Base-by-base conservation (phyloP, 2,888 invertebrate genomes). In the Diogma glabrata region DNA sequence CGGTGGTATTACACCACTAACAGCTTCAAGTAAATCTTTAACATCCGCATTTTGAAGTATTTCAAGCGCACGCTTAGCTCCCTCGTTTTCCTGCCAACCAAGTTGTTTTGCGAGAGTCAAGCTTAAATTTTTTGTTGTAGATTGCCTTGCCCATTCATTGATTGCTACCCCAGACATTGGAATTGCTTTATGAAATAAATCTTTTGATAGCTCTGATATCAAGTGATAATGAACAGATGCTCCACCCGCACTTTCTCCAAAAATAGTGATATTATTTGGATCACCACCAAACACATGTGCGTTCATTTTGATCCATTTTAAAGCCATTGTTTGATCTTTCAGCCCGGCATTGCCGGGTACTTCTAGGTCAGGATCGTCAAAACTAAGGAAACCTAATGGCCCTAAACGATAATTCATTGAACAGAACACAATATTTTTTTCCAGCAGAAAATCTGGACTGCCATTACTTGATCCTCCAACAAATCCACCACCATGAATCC, bases 401-500 rank as follows among this genome's bases (percentile, higher is more conserved):
- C 74, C 75, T 40, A 75, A 56, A 2, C 75, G 68, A 58, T 75
- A 6, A 65, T 81, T 80, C 51, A 77, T 70, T 3, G 77, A 74
- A 26, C 81, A 78, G 12, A 81, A 62, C 4, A 75, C 65, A 19
- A 75, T 60, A 58, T 72, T 71, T 56, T 72, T 69, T 30, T 67
- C 64, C 61, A 75, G 62, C 1, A 75, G 63, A 55, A 67, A 71
- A 54, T 73, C 72, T 0, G 74, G 73, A 33, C 73, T 64, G 8
- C 66, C 63, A 49, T 69, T 60, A n/a, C 71, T 68, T 16, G 71
- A 71, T 17, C 73, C 73, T 14, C 63, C 61, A 52, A 67, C 67
- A 54, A 71, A 74, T 8, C 69, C 72, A 3, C 75, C 75, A 1
- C 75, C 75, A 57, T 71, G 72, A 47, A 75, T 71, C 66, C 70